Evolutionary conservation across 2,888 invertebrate species (phyloP), one percentile per base, ranked within the genome.

Genomic region (Venusia cambrica): DNA sequence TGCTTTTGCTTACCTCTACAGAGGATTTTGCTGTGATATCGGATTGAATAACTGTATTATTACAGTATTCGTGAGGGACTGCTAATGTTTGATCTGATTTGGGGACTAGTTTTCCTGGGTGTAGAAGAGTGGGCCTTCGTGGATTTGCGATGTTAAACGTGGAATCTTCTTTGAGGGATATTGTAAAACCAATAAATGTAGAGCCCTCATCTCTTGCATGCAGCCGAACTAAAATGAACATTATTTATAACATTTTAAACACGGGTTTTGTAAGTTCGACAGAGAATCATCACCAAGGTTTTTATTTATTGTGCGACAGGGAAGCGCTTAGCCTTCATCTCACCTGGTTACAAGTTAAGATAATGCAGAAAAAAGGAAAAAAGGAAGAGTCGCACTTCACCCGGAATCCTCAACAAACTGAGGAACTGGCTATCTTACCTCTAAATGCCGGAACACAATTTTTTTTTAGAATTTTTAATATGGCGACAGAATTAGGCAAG

Each of bases 111-210:
- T 44, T 48, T 0, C 85, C 85, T 2, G 79, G 49, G 3, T 72
- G 56, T 22, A 83, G 44, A 2, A 51, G 43, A 0, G 53, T 51
- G 0, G 75, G 79, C 29, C 56, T 76, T 1, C 81, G 57, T 1
- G 64, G 63, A 29, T 87, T 87, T 6, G 62, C 56, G 4, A 62
- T 63, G 22, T 84, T 81, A 0, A 41, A 28, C 10, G 41, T 48
- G 0, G 63, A 63, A 11, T 79, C 80, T 26, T 70, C 83, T 9
- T 55, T 64, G 0, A 74, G 63, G 1, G 72, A 79, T 53, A 85
- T 81, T 1, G 78, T 73, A 35, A 83, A 85, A 0, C 79, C 85
- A 7, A 81, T 84, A 47, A 87, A 87, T 0, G 68, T 57, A 1
- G 77, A 58, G 4, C 46, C 45, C 0, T 47, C 51, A 10, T 79